phyloP scores from a whole-genome alignment of 1,140 invertebrate genomes.

The Octopus sinensis region DNA sequence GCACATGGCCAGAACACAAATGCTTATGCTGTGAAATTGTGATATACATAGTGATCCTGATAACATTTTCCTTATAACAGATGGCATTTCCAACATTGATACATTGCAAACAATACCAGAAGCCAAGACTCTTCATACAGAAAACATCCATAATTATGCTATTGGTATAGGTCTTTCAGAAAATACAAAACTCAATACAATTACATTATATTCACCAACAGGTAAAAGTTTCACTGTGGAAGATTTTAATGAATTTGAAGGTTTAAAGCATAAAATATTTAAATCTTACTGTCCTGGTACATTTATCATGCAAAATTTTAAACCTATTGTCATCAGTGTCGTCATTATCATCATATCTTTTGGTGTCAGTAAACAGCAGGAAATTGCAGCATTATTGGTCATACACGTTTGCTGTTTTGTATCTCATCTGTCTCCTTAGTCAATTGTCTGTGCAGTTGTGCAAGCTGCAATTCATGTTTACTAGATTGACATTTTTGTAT shows the following conservation, averaged over 20 bases:
- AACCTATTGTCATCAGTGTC: too few species aligned
- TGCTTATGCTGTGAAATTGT: slow-evolving; percentile 32
- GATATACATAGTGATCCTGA: slow-evolving; percentile 34
- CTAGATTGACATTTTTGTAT: too few species aligned
- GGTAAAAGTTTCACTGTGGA: slow-evolving; percentile 35
- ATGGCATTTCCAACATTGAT: slow-evolving; percentile 37
- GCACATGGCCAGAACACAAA: slow-evolving; percentile 24
- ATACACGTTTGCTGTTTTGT: too few species aligned
- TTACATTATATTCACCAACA: slow-evolving; percentile 30
- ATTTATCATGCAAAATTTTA: background rate
- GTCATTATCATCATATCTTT: too few species aligned
- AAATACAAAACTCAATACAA: slow-evolving; percentile 30
- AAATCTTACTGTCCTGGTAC: slow-evolving; percentile 29
- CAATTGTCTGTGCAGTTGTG: too few species aligned
- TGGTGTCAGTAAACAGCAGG: slow-evolving; percentile 17
- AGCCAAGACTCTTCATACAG: slow-evolving; percentile 21
- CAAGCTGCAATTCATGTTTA: too few species aligned
- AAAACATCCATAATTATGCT: slow-evolving; percentile 30
- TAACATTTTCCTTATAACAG: slow-evolving; percentile 36
- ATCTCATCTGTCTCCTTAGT: too few species aligned
- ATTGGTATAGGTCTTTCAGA: slow-evolving; percentile 37
- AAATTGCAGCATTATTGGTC: background rate
- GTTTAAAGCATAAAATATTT: slow-evolving; percentile 35
- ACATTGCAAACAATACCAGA: slow-evolving; percentile 26
- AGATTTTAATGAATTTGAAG: slow-evolving; percentile 35